Evolutionary conservation across 37 sponge, comb jelly and placozoan genomes (phyloP).

Genomic region (Axinella damicornis): DNA sequence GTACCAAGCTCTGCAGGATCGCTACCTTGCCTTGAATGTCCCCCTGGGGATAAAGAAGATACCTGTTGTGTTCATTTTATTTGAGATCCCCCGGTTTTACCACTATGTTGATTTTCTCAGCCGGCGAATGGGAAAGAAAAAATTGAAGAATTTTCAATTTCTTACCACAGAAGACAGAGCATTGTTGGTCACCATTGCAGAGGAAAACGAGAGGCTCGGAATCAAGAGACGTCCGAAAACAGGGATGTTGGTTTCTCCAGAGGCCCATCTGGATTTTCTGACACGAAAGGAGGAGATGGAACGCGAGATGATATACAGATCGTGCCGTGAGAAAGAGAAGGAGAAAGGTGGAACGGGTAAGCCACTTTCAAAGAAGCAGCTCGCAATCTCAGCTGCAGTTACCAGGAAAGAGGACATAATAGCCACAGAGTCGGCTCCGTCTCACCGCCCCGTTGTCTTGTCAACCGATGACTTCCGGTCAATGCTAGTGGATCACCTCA

Average conservation of each 20-base stretch:
- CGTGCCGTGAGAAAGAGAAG: conserved; percentile 11
- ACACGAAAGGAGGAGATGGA: conserved; percentile 37
- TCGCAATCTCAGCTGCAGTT: background rate
- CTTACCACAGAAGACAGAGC: conserved; percentile 32
- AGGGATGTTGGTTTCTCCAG: conserved; percentile 28
- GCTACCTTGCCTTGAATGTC: conserved; percentile 54
- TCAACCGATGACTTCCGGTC: conserved; percentile 5
- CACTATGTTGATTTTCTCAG: conserved; percentile 67
- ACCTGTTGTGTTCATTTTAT: conserved; percentile 70
- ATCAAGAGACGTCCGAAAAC: background rate
- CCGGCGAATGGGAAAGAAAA: conserved; percentile 5
- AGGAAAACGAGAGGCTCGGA: background rate
- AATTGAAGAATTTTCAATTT: background rate
- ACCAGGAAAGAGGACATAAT: background rate
- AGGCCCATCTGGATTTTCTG: conserved; percentile 39
- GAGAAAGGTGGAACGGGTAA: background rate
- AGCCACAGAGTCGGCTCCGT: background rate
- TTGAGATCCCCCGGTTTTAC: conserved; percentile 77
- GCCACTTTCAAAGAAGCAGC: background rate
- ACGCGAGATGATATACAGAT: conserved; percentile 17
- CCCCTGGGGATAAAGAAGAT: conserved; percentile 72
- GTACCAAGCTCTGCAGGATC: conserved; percentile 43
- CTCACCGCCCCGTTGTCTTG: background rate
- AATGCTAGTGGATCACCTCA: conserved; percentile 1
- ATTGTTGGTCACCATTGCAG: background rate